These are phyloP conservation scores for Micrasema minimum DNA, from an alignment of 1,140 invertebrate species.

Conservation along the genomic window DNA sequence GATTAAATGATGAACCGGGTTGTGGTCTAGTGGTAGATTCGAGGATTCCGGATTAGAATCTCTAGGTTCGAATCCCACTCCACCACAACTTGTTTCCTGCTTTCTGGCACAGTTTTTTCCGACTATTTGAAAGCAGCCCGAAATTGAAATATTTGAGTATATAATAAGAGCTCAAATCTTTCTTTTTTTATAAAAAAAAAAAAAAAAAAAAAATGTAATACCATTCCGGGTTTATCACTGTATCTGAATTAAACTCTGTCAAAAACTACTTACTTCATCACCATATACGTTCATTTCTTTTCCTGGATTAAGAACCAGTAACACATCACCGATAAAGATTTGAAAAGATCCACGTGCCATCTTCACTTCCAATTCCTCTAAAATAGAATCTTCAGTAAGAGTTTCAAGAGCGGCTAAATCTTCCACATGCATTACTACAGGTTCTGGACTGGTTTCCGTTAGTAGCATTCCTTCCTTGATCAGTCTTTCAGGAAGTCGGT, in stretches of 20 bases:
- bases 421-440: constrained; percentile 82
- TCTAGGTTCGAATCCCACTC: too few species aligned
- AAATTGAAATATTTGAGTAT: too few species aligned
- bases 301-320: constrained; percentile 89
- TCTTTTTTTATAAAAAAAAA: too few species aligned
- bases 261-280: constrained; percentile 68
- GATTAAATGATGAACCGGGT: too few species aligned
- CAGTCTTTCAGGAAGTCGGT: constrained; percentile 69
- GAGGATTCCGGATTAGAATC: too few species aligned
- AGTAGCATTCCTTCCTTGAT: constrained; percentile 73
- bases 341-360: constrained; percentile 79
- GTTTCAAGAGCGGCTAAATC: constrained; percentile 86
- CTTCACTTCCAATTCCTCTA: constrained; percentile 78
- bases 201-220: too few species aligned
- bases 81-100: too few species aligned
- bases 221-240: too few species aligned
- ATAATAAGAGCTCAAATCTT: too few species aligned
- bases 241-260: background rate
- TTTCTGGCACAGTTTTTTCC: too few species aligned
- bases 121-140: too few species aligned
- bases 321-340: constrained; percentile 90
- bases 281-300: constrained; percentile 75
- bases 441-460: constrained; percentile 63
- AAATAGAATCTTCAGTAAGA: constrained; percentile 81
- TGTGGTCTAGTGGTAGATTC: too few species aligned